Evolutionary conservation across 2,888 invertebrate genomes (phyloP), one percentile per base, ranked within the genome.

Genomic region (Electrophaes corylata): DNA sequence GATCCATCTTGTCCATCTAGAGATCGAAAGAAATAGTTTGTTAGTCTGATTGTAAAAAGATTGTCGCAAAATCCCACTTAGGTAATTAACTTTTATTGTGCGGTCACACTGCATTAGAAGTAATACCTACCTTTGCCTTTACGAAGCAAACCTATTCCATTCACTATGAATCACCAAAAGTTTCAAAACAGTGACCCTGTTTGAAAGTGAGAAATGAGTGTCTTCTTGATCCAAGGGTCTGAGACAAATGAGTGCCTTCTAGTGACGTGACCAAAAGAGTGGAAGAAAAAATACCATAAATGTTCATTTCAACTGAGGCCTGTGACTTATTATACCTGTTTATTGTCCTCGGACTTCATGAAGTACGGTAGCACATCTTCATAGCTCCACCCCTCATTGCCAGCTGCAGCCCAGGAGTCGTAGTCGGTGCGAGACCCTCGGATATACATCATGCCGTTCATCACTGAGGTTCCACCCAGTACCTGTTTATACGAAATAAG

Each of bases 371-470:
- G 91, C 3, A 98, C 96, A 39, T 98, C 97, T 44, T 96, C 94
- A 86, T 96, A 98, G 23, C 95, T 93, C 98, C 98, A 98, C 47
- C 97, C 98, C 10, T 94, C 93, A 82, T 96, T 97, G 6, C 98
- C 98, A 59, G 95, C 92, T 0, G 93, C 94, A 0, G 96, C 96
- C 98, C 98, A 98, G 60, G 94, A 93, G 78, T 98, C 97, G 85
- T 95, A 98, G 86, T 98, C 98, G 60, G 94, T 94, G 19, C 95
- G 94, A 56, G 97, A 95, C 0, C 98, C 98, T 20, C 98, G 93
- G 66, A 98, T 96, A 84, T 98, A 98, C 94, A 96, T 98, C 98
- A 98, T 98, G 18, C 98, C 98, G 84, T 98, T 98, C 91, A 98
- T 94, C 0, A 97, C 97, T 12, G 98, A 98, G 0, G 97, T 98